A percentile compares a stretch with the other conserved stretches of the same genome.
Conservation (phyloP, 1,140 invertebrate genomes). For the Cotesia vestalis region DNA sequence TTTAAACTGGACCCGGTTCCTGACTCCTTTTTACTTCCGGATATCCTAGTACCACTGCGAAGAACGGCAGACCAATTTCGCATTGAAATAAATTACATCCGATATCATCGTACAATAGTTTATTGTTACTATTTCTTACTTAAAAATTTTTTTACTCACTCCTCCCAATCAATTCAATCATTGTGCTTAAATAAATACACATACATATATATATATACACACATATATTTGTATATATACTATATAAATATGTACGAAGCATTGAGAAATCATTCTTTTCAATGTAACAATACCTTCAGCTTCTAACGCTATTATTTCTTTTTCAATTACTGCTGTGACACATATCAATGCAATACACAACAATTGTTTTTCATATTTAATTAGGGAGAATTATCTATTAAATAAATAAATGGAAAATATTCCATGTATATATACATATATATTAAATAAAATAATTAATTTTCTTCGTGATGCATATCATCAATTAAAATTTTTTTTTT, state of each 20-base stretch:
- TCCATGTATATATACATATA: not conserved
- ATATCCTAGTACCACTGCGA: slow-evolving; percentile 63
- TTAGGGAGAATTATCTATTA: too few relatives aligned
- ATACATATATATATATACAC: slow-evolving; percentile 9
- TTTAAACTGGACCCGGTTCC: slow-evolving; percentile 60
- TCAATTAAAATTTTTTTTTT: slow-evolving; percentile 26
- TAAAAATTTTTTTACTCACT: slow-evolving; percentile 25
- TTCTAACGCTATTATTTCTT: slow-evolving; percentile 31
- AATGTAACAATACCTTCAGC: too few relatives aligned
- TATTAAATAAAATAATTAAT: not conserved
- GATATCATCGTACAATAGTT: slow-evolving; percentile 41
- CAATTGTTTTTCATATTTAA: not conserved
- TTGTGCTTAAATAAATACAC: not conserved
- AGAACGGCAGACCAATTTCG: slow-evolving; percentile 62
- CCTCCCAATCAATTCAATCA: not conserved
- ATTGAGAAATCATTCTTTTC: too few relatives aligned
- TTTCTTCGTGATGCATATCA: slow-evolving; percentile 12
- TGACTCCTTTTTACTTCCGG: slow-evolving; percentile 65
- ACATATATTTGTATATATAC: not conserved
- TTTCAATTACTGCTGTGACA: slow-evolving; percentile 43
- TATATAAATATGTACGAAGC: slow-evolving; percentile 29
- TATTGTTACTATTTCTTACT: slow-evolving; percentile 47
- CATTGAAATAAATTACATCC: slow-evolving; percentile 59
- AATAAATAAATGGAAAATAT: slow-evolving; percentile 2
- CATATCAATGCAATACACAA: slow-evolving; percentile 2